Conservation (phyloP, 2,888 invertebrate species). For the Blastobasis adustella region DNA sequence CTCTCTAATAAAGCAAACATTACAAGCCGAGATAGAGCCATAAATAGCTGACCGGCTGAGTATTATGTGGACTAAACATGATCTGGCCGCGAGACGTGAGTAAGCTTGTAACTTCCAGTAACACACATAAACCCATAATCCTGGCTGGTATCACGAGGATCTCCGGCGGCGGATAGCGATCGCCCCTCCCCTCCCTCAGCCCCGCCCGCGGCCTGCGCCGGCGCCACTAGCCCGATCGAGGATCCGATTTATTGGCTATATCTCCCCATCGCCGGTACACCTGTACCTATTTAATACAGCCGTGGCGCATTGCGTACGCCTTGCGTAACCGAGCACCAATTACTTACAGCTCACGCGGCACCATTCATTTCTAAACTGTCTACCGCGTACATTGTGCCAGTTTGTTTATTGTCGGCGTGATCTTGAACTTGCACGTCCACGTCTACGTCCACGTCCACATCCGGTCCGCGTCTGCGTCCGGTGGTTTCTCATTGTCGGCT, state of each 20-base stretch:
- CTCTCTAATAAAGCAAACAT: too few species aligned
- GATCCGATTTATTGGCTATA: constrained; percentile 58
- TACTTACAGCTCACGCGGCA: constrained; percentile 35
- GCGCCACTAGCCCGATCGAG: constrained; percentile 61
- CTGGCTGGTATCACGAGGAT: too few species aligned
- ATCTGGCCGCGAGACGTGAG: too few species aligned
- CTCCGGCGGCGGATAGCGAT: constrained; percentile 4
- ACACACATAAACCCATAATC: too few species aligned
- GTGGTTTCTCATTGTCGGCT: constrained; percentile 11
- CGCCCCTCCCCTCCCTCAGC: not conserved
- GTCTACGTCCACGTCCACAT: constrained; percentile 16
- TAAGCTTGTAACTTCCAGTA: too few species aligned
- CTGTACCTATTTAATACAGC: constrained; percentile 45
- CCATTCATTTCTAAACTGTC: constrained; percentile 37
- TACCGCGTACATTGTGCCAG: constrained; percentile 34
- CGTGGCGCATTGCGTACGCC: constrained; percentile 37
- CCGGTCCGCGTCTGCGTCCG: constrained; percentile 17
- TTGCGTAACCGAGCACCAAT: constrained; percentile 44
- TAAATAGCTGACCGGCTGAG: too few species aligned
- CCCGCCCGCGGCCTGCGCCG: constrained; percentile 24
- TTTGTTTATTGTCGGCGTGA: constrained; percentile 36
- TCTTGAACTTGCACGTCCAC: constrained; percentile 49
- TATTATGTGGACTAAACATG: too few species aligned
- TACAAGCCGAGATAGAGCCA: too few species aligned
- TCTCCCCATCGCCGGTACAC: constrained; percentile 51